phyloP scores from a whole-genome alignment of 2,888 invertebrate species.

The Habrosyne pyritoides region DNA sequence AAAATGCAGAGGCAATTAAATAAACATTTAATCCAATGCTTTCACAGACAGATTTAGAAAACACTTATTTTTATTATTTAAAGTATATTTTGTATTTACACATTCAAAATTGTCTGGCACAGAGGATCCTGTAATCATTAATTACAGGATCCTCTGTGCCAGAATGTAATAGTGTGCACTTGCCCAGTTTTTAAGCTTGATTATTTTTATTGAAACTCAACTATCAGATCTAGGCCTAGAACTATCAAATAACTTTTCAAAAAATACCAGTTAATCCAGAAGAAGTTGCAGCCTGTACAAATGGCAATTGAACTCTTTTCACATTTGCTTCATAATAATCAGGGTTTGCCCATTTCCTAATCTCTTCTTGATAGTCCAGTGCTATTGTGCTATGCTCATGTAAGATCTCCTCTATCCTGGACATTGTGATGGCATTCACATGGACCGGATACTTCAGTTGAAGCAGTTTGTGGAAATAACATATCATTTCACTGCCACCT shows the following conservation, averaged over 20 bases:
- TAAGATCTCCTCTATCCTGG: constrained; percentile 93
- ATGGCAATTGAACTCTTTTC: constrained; percentile 93
- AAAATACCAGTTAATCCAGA: constrained; percentile 84
- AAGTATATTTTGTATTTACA: too few species aligned
- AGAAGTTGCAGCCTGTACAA: constrained; percentile 85
- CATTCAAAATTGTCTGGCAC: too few species aligned
- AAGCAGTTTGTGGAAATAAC: constrained; percentile 92
- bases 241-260: not conserved
- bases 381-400: constrained; percentile 92
- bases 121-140: too few species aligned
- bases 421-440: constrained; percentile 92
- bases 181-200: too few species aligned
- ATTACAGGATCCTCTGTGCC: too few species aligned
- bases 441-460: constrained; percentile 97
- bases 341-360: constrained; percentile 90
- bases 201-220: too few species aligned
- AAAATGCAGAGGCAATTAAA: too few species aligned
- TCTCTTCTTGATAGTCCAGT: constrained; percentile 90
- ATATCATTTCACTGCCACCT: constrained; percentile 92
- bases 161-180: too few species aligned
- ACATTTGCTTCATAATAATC: constrained; percentile 93
- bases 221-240: not conserved
- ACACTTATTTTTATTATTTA: too few species aligned
- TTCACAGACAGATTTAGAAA: too few species aligned
- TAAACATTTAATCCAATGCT: too few species aligned